phyloP scores from a whole-genome alignment of 2,113 vertebrate genomes.

The Chinchilla lanigera region DNA sequence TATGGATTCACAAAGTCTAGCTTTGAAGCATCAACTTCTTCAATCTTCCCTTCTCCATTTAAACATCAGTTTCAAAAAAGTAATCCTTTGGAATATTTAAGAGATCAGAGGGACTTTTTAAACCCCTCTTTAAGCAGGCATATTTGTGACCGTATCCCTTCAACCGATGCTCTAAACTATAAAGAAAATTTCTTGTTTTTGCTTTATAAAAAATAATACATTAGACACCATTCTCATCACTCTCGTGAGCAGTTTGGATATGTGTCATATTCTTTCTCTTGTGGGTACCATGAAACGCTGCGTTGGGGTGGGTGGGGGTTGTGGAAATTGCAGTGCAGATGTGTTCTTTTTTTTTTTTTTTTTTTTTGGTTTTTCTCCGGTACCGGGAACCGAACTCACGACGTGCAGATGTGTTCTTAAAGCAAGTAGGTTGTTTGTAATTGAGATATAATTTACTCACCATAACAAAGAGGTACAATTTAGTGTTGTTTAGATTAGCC shows the following conservation, averaged over 20 bases:
- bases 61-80: slow-evolving; percentile 64
- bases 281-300: not conserved
- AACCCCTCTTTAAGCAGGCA: slow-evolving; percentile 48
- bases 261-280: not conserved
- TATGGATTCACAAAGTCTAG: not conserved
- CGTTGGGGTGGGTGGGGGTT: rapidly evolving
- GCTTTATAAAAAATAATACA: not conserved
- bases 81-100: slow-evolving; percentile 68
- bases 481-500: not conserved
- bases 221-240: not conserved
- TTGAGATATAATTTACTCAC: not conserved
- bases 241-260: not conserved
- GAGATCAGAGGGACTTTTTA: slow-evolving; percentile 64
- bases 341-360: too few relatives aligned
- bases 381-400: too few relatives aligned
- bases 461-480: not conserved
- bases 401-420: not conserved
- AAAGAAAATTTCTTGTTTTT: slow-evolving; percentile 40
- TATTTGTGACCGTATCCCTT: not conserved
- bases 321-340: not conserved
- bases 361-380: too few relatives aligned
- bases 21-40: slow-evolving; percentile 69
- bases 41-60: slow-evolving; percentile 58
- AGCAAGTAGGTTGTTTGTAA: not conserved
- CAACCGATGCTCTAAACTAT: not conserved